phyloP scores from a whole-genome alignment of 2,113 vertebrate species.

The Cercocebus atys region DNA sequence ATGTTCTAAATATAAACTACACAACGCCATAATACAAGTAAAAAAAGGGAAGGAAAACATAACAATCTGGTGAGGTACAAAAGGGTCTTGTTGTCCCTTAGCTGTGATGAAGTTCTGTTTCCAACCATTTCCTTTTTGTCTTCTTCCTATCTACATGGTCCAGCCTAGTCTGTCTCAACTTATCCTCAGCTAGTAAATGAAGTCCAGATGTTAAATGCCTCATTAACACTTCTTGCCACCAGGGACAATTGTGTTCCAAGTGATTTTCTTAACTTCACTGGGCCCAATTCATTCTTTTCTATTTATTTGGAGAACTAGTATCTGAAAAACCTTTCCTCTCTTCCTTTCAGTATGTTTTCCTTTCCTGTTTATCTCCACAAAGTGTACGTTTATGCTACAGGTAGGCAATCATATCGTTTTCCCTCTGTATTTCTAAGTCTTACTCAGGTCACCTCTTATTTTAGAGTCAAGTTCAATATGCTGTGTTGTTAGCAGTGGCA shows the following conservation, averaged over 20 bases:
- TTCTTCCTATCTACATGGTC: background rate
- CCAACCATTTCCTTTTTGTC: slow-evolving; percentile 5
- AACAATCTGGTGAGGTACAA: background rate
- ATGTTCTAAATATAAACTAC: slow-evolving; percentile 63
- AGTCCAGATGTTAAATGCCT: slow-evolving; percentile 73
- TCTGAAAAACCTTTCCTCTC: slow-evolving; percentile 16
- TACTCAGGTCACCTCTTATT: background rate
- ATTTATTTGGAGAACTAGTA: background rate
- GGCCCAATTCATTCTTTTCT: background rate
- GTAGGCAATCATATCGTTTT: background rate
- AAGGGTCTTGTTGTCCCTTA: slow-evolving; percentile 44
- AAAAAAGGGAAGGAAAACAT: slow-evolving; percentile 17
- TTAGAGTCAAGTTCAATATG: background rate
- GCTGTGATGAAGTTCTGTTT: background rate
- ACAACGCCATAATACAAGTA: background rate
- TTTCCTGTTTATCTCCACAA: background rate
- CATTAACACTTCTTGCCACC: slow-evolving; percentile 67
- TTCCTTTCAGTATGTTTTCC: background rate
- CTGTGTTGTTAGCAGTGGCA: background rate
- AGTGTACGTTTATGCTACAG: background rate
- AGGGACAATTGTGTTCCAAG: slow-evolving; percentile 9
- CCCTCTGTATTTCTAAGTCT: background rate
- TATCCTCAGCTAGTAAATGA: slow-evolving; percentile 58
- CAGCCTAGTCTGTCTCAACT: background rate
- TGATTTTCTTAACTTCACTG: slow-evolving; percentile 41